Percentiles rank a stretch among this genome's conserved stretches.
Evolutionary conservation across 2,113 vertebrate genomes (phyloP).

Genomic region (Eupsittula cactorum): DNA sequence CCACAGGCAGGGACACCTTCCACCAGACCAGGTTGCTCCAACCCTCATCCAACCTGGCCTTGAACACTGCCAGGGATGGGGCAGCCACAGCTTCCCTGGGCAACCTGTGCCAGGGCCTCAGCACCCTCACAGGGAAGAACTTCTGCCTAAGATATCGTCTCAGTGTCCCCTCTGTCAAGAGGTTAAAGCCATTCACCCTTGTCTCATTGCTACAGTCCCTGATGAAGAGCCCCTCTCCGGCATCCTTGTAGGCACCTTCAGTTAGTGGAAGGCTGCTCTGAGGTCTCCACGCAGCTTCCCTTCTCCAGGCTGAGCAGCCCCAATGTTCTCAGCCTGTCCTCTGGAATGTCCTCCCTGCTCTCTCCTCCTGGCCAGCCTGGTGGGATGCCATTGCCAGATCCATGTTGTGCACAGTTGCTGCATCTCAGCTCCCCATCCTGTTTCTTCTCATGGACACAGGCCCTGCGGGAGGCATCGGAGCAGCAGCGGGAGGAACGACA

Average conservation of each 20-base stretch:
- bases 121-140: neutral
- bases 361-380: neutral
- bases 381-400: neutral
- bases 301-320: neutral
- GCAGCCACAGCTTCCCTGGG: too few species aligned
- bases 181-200: neutral
- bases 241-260: neutral
- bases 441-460: constrained; percentile 70
- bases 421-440: neutral
- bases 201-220: neutral
- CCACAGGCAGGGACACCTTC: too few species aligned
- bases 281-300: neutral
- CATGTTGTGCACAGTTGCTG: rapidly evolving
- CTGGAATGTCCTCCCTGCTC: neutral
- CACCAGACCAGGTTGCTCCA: too few species aligned
- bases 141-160: neutral
- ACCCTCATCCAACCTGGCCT: too few species aligned
- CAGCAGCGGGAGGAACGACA: neutral
- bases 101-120: neutral
- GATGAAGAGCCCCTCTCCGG: neutral
- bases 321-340: neutral
- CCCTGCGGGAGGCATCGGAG: constrained; percentile 69
- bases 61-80: too few species aligned
- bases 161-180: neutral
- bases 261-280: neutral